Percentiles rank a stretch among this genome's conserved stretches.
Evolutionary conservation across 1,140 invertebrate species (phyloP).

Genomic region (Halesus radiatus): DNA sequence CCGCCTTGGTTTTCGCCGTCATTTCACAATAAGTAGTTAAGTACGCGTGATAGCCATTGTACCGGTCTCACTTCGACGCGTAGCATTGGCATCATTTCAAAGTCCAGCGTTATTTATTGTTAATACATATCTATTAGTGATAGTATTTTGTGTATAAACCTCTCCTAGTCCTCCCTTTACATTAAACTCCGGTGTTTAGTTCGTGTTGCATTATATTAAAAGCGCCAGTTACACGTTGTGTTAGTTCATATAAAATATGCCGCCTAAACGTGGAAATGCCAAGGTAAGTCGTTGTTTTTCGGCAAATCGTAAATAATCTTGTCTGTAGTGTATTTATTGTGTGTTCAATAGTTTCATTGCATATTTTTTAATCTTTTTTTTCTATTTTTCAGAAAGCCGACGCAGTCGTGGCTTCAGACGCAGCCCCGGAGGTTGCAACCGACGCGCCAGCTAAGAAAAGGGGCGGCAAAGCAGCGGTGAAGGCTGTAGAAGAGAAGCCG

Average conservation of each 20-base stretch:
- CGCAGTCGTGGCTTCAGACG: slow-evolving; percentile 26
- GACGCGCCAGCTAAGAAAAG: slow-evolving; percentile 39
- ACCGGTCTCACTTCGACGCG: slow-evolving; percentile 5
- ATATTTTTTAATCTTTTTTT: background rate
- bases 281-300: slow-evolving; percentile 37
- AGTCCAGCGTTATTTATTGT: slow-evolving; percentile 5
- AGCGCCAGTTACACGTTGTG: slow-evolving; percentile 22
- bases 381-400: slow-evolving; percentile 15
- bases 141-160: slow-evolving; percentile 6
- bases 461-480: slow-evolving; percentile 39
- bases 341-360: background rate
- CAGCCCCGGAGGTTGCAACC: slow-evolving; percentile 4
- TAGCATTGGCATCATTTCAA: background rate
- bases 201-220: background rate
- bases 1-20: slow-evolving; percentile 25
- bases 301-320: background rate
- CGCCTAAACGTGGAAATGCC: slow-evolving; percentile 47
- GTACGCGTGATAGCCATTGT: slow-evolving; percentile 27
- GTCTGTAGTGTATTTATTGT: too few species aligned
- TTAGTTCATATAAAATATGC: slow-evolving; percentile 25
- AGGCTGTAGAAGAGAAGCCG: slow-evolving; percentile 23
- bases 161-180: background rate
- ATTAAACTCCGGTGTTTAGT: slow-evolving; percentile 5
- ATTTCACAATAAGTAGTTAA: slow-evolving; percentile 14
- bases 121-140: background rate